Evolutionary conservation across 2,888 invertebrate genomes (phyloP).

Genomic region (Geophilus truncorum): DNA sequence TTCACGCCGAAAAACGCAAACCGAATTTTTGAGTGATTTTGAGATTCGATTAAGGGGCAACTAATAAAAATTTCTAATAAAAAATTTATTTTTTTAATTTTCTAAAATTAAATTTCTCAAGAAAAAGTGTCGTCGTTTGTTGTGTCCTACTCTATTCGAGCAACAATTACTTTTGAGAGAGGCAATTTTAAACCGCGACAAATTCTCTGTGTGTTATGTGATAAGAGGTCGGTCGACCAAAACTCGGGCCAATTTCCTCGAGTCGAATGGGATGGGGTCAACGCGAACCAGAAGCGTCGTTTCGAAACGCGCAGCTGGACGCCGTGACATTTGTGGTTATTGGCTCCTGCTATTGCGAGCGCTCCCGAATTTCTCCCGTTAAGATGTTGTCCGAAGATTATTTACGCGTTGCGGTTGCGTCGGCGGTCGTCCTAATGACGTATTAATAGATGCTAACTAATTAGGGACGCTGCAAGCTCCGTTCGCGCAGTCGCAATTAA

Average conservation of each 20-base stretch:
- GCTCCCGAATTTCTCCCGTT: neutral
- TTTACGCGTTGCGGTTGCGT: conserved; percentile 25
- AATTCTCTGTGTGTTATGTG: neutral
- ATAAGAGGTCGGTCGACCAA: conserved; percentile 4
- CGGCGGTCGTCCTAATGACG: conserved; percentile 27
- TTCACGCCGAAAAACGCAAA: no score
- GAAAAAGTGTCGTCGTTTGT: no score
- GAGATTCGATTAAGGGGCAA: no score
- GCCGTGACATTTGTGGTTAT: conserved; percentile 15
- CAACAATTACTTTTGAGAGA: neutral
- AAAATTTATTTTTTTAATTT: no score
- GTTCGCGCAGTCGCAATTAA: neutral
- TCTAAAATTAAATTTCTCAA: no score
- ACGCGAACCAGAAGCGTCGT: neutral
- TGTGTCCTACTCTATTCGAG: no score
- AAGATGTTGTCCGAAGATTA: neutral
- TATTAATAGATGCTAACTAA: conserved; percentile 28
- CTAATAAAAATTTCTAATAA: no score
- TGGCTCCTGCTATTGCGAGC: neutral
- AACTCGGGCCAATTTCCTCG: neutral
- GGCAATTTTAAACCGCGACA: conserved; percentile 1
- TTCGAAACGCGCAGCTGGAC: conserved; percentile 1
- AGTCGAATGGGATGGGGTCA: conserved; percentile 7
- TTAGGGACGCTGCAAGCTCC: neutral
- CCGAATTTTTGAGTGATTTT: no score